phyloP scores from a whole-genome alignment of 1,140 invertebrate genomes.

The Solenopsis fugax region DNA sequence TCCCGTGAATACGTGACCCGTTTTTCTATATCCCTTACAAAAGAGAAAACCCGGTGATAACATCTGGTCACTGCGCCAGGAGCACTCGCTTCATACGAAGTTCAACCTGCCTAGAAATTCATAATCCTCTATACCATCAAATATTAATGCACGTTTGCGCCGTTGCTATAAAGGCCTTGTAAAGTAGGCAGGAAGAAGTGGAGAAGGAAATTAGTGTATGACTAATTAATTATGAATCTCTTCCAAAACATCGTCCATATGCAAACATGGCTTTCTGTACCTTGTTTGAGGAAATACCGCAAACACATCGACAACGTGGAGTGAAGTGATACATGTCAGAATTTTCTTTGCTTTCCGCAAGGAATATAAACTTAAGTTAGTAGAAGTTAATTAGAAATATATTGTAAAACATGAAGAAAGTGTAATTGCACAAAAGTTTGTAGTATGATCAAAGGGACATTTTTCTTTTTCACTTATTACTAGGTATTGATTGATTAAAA shows the following conservation, averaged over 20 bases:
- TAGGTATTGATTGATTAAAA: neutral
- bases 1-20: conserved; percentile 50
- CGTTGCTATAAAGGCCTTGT: neutral
- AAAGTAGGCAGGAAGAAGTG: neutral
- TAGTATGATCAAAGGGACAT: neutral
- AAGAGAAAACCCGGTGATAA: conserved; percentile 47
- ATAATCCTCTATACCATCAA: conserved; percentile 36
- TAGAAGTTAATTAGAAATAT: neutral
- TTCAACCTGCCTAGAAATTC: conserved; percentile 35
- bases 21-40: conserved; percentile 54
- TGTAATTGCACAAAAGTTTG: neutral
- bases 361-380: neutral
- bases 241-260: conserved; percentile 24
- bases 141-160: conserved; percentile 30
- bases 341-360: conserved; percentile 4
- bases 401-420: neutral
- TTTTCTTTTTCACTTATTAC: neutral
- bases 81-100: conserved; percentile 33
- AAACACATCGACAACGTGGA: neutral
- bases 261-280: neutral
- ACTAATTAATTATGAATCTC: conserved; percentile 55
- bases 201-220: conserved; percentile 41
- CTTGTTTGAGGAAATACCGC: conserved; percentile 9
- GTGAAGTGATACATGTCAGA: neutral
- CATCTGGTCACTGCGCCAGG: conserved; percentile 53